Conservation (phyloP, 2,888 invertebrate species). For the Aphodius sticticus region DNA sequence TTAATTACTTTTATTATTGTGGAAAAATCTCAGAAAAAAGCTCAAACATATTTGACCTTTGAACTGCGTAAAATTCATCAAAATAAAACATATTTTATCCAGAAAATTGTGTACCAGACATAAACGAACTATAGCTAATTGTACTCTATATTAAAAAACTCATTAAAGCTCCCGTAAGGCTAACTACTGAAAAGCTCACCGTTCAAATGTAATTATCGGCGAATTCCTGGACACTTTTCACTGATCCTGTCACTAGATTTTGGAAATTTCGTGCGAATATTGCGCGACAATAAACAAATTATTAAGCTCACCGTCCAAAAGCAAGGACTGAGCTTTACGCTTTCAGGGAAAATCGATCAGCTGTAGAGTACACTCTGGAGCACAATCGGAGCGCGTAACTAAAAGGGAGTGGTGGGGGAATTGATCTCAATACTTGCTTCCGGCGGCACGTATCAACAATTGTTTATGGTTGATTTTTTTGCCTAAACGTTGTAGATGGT, state of each 20-base stretch:
- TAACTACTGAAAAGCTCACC: not conserved
- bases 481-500: not conserved
- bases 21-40: no score
- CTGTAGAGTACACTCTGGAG: constrained; percentile 53
- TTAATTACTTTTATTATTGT: no score
- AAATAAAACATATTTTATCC: no score
- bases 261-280: not conserved
- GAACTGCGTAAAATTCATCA: no score
- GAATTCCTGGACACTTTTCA: not conserved
- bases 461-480: not conserved
- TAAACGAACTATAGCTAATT: no score
- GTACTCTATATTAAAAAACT: not conserved
- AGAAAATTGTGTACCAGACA: no score
- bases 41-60: no score
- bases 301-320: not conserved
- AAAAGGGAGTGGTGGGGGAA: not conserved
- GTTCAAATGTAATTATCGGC: not conserved
- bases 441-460: not conserved
- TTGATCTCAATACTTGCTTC: not conserved
- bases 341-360: constrained; percentile 53
- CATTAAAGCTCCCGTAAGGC: not conserved
- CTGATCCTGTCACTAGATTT: not conserved
- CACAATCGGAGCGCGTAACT: constrained; percentile 16
- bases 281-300: not conserved
- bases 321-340: not conserved